Evolutionary conservation across 2,797 vertebrate genomes (phyloP).

Genomic region (Alcedo quadribrachys): DNA sequence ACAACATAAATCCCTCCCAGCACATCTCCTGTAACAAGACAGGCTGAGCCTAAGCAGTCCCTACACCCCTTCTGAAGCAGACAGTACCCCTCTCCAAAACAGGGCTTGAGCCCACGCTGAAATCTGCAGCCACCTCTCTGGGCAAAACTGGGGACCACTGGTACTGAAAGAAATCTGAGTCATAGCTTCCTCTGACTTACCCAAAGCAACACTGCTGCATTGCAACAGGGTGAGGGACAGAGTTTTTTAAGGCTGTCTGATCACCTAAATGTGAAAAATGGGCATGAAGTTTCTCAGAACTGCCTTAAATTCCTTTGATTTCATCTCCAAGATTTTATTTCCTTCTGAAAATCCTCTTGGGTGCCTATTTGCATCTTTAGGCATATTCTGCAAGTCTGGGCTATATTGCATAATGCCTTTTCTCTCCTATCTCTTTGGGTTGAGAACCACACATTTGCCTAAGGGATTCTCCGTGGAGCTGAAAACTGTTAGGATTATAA

Average conservation of each 20-base stretch:
- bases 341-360: slow-evolving; percentile 7
- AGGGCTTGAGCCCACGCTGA: background rate
- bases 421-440: slow-evolving; percentile 23
- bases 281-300: background rate
- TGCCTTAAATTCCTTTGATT: slow-evolving; percentile 4
- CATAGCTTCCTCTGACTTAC: background rate
- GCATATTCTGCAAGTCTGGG: background rate
- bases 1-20: background rate
- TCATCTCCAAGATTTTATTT: background rate
- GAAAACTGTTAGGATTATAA: slow-evolving; percentile 52
- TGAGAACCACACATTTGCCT: slow-evolving; percentile 19
- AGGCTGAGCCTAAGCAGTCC: background rate
- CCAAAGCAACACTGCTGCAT: background rate
- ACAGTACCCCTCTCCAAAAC: background rate
- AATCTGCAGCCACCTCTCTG: background rate
- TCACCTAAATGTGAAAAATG: background rate
- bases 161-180: background rate
- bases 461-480: slow-evolving; percentile 19
- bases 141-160: background rate
- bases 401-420: slow-evolving; percentile 1
- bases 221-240: background rate
- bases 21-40: background rate
- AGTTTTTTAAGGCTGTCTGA: background rate
- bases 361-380: background rate
- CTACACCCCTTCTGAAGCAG: background rate